Percentiles rank a stretch among this genome's conserved stretches.
phyloP scores from a whole-genome alignment of 2,888 invertebrate genomes.

The Megaustenia siamemsis region DNA sequence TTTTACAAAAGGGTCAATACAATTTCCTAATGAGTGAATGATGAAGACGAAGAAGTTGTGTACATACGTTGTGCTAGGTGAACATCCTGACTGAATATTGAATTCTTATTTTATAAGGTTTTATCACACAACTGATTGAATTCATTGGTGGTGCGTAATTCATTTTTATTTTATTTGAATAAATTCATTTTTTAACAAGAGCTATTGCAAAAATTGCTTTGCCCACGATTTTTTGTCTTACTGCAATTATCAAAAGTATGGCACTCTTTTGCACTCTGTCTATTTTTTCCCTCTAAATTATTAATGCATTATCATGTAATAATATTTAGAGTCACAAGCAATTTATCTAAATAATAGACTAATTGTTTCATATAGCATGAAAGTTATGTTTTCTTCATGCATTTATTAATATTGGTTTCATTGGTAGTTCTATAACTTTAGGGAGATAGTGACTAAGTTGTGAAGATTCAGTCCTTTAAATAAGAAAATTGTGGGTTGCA shows the following conservation, averaged over 20 bases:
- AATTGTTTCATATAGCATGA: no score
- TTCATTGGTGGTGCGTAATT: conserved; percentile 28
- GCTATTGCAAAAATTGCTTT: neutral
- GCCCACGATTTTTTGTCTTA: neutral
- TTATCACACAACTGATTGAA: conserved; percentile 23
- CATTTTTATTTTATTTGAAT: neutral
- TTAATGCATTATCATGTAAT: neutral
- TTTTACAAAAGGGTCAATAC: no score
- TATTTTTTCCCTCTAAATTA: neutral
- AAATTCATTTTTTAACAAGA: neutral
- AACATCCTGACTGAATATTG: neutral
- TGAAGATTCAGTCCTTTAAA: no score
- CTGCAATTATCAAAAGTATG: neutral
- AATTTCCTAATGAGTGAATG: no score
- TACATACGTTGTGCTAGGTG: neutral
- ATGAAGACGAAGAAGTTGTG: no score
- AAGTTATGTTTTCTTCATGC: no score
- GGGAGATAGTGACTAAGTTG: no score
- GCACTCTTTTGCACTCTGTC: neutral
- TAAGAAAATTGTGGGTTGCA: no score
- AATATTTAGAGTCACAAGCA: no score
- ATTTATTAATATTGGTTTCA: no score
- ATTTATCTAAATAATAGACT: neutral
- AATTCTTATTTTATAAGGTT: conserved; percentile 42
- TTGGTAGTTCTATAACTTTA: no score